Percentiles rank a stretch among this genome's conserved stretches.
These are phyloP conservation scores for Seriola rivoliana DNA, from an alignment of 2,113 vertebrate species.

Conservation along the genomic window DNA sequence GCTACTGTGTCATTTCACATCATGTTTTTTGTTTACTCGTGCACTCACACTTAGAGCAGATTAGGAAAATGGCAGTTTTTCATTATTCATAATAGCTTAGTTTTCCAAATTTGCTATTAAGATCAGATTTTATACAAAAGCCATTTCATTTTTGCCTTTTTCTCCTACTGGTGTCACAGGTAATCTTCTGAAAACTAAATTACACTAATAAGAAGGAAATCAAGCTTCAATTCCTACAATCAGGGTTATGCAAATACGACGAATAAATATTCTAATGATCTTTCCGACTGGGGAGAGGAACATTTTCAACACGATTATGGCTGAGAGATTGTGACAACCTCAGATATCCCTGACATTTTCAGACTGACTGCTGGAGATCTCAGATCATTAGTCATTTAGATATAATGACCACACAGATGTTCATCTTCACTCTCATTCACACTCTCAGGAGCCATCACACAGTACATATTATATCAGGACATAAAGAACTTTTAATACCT, in stretches of 20 bases:
- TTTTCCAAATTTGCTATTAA: neutral
- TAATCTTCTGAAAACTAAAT: neutral
- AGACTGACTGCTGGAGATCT: neutral
- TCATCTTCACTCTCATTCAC: neutral
- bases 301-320: neutral
- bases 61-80: neutral
- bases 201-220: neutral
- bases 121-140: neutral
- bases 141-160: neutral
- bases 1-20: slow-evolving; percentile 2
- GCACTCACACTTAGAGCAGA: neutral
- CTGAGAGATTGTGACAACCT: neutral
- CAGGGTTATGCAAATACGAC: neutral
- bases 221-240: neutral
- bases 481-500: slow-evolving; percentile 60
- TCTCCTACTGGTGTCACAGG: neutral
- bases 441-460: neutral
- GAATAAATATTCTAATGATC: neutral
- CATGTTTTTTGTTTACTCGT: neutral
- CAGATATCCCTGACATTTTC: neutral
- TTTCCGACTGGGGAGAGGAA: neutral
- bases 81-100: neutral
- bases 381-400: neutral
- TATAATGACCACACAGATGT: neutral
- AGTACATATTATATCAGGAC: neutral